Evolutionary conservation across 2,797 vertebrate species (phyloP), one percentile per base, ranked within the genome.

Genomic region (Threskiornis aethiopicus): DNA sequence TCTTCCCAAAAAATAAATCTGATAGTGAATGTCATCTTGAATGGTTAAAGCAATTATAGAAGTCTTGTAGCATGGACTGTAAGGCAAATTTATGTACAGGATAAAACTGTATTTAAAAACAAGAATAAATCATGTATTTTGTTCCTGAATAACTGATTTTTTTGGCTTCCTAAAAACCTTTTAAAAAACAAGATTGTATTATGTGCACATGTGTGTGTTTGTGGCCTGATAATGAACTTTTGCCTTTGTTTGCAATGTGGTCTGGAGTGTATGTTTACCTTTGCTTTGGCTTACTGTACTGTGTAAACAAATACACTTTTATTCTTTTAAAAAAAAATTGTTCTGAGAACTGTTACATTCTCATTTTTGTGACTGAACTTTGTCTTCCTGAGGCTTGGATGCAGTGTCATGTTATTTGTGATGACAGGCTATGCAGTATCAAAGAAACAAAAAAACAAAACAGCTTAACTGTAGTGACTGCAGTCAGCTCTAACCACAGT

Each of bases 251-350:
- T 87, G n/a, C n/a, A 37, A 62, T 70, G 70, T 93, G 71, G 80
- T 89, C 44, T 82, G 75, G 55, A 93, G 52, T 46, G 9, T 80
- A 37, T 89, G 85, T 78, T 96, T 64, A 62, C 77, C 51, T 96
- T 95, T 96, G 58, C 87, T 94, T 97, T 82, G 92, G 94, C 90
- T 85, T 93, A 80, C 72, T 69, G 76, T 58, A 67, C 25, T 33
- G 42, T 46, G 24, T 80, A 92, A 96, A 94, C 65, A 96, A 97
- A 89, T 20, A 52, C 12, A 79, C 52, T 93, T 95, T 59, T n/a
- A 90, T 84, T 96, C 84, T 91, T 96, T 69, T 59, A 75, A 94
- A 58, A 58, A 77, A 84, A 88, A 77, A 25, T 28, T 57, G 33
- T 77, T 81, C 88, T 90, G 77, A 83, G 77, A 93, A 78, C 49